Base-by-base conservation (phyloP, 23 tunicate genomes). In the Diplosoma virens region DNA sequence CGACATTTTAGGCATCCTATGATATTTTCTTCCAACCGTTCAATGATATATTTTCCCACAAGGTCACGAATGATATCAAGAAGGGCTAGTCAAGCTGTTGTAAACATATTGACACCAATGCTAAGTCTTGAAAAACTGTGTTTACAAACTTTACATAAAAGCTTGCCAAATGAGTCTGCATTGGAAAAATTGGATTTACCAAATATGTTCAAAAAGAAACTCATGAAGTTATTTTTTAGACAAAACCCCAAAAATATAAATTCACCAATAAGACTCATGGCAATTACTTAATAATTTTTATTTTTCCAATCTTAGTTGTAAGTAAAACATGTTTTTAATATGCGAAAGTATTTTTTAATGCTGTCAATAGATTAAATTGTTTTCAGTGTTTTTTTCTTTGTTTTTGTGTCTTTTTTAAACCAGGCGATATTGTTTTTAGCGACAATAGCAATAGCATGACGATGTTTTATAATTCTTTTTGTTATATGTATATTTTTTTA, bases 41-140 rank as follows among this genome's bases (percentile, higher is more conserved):
- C 20, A 1, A 7, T 27, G 7, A 33, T 81, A 14, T 81, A 35
- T 59, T 81, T 81, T 46, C 86, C 86, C 22, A 55, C 16, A 22
- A 46, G 63, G 1, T 71, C 86, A 0, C 26, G 28, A 24, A 24
- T 71, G 41, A 27, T 37, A 9, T 22, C n/a, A 28, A 58, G 54
- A 47, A 22, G 25, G 3, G 60, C 71, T 9, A 25, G 72, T 20
- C 86, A 81, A 29, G 28, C 59, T 25, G 28, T 7, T 3, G 73
- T 71, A 14, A 30, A 41, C 1, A 71, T 81, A 35, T 37, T 81
- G 18, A 56, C 86, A 1, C 79, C 79, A 1, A 1, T 47, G 47
- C 24, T 58, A 9, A 56, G 36, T 33, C 37, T 81, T 33, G 47
- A 72, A 58, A 71, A 41, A 71, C 54, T 81, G 24, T 71, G 86